A percentile compares a stretch with the other conserved stretches of the same genome.
phyloP scores from a whole-genome alignment of 1,140 invertebrate species.

The Bemisia tabaci region DNA sequence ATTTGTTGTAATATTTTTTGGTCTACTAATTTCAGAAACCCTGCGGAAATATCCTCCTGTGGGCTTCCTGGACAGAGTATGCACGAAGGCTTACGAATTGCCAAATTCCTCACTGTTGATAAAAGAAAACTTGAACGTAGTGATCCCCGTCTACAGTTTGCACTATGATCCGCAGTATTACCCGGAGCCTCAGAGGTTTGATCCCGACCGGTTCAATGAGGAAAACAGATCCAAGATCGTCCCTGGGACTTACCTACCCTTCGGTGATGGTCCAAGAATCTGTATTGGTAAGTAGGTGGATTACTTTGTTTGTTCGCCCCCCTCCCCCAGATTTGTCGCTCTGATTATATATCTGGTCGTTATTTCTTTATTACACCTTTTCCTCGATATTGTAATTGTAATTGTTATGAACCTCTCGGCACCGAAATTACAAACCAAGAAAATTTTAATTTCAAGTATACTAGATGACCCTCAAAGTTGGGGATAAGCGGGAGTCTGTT shows the following conservation, averaged over 20 bases:
- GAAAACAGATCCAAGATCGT: conserved; percentile 18
- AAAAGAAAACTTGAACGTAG: conserved; percentile 33
- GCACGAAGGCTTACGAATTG: conserved; percentile 36
- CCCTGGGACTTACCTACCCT: conserved; percentile 42
- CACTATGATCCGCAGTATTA: conserved; percentile 47
- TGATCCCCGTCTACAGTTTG: conserved; percentile 41
- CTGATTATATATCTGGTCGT: no score
- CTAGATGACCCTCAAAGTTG: no score
- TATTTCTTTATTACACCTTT: no score
- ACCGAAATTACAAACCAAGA: no score
- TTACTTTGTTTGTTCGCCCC: no score
- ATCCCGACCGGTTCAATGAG: conserved; percentile 40
- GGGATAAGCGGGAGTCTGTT: no score
- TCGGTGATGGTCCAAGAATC: conserved; percentile 50
- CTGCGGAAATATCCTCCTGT: conserved; percentile 42
- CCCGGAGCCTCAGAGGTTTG: conserved; percentile 46
- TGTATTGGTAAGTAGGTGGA: conserved; percentile 40
- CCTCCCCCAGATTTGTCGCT: no score
- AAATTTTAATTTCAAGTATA: no score
- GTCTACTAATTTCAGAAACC: conserved; percentile 33
- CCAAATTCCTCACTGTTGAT: conserved; percentile 33
- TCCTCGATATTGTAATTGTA: no score
- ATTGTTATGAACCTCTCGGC: no score
- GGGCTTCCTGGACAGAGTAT: conserved; percentile 35
- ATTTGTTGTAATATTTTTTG: no score